Conservation (phyloP, 2,888 invertebrate genomes). For the Dynastes tityus region DNA sequence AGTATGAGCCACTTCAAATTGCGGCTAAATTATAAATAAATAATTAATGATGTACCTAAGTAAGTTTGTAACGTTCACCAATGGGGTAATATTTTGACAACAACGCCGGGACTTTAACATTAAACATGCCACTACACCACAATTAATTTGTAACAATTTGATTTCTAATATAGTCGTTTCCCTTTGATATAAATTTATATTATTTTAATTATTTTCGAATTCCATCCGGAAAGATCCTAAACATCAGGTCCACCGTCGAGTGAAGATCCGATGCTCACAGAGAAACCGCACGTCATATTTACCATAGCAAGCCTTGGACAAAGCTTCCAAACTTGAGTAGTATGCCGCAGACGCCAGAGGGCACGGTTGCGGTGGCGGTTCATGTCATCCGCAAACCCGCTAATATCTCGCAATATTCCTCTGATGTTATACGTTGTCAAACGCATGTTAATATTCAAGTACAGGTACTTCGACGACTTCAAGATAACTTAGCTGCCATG, state of each 20-base stretch:
- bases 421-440: constrained; percentile 51
- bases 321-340: constrained; percentile 58
- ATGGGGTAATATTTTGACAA: too few relatives aligned
- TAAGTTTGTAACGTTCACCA: too few relatives aligned
- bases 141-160: too few relatives aligned
- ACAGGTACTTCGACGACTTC: constrained; percentile 47
- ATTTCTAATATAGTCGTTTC: too few relatives aligned
- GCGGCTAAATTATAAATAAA: too few relatives aligned
- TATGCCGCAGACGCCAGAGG: constrained; percentile 57
- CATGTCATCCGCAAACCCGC: constrained; percentile 57
- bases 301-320: constrained; percentile 57
- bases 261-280: constrained; percentile 51
- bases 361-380: constrained; percentile 56
- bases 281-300: constrained; percentile 58
- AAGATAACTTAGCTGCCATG: constrained; percentile 37
- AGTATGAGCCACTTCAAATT: too few relatives aligned
- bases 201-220: neutral
- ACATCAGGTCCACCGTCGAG: constrained; percentile 34
- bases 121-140: too few relatives aligned
- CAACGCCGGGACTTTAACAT: too few relatives aligned
- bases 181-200: too few relatives aligned
- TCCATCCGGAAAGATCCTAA: neutral
- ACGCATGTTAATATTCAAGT: constrained; percentile 50
- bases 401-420: constrained; percentile 52
- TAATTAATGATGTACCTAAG: too few relatives aligned